phyloP scores from a whole-genome alignment of 2,888 invertebrate genomes.

The Galerucella calmariensis region DNA sequence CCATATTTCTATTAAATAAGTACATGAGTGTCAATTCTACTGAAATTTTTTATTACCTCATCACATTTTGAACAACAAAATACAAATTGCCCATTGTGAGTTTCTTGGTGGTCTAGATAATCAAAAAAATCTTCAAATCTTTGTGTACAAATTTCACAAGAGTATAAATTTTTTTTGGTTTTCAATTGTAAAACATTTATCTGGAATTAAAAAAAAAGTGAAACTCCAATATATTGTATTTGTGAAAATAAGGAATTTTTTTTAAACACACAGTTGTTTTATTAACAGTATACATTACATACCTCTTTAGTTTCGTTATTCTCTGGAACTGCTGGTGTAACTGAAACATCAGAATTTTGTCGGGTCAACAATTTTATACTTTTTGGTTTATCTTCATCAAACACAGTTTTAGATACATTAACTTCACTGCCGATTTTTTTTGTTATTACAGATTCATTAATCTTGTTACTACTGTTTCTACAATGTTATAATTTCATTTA shows the following conservation, averaged over 20 bases:
- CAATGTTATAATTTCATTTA: background rate
- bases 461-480: background rate
- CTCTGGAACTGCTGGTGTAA: background rate
- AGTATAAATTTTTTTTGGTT: slow-evolving; percentile 2
- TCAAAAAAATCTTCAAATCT: slow-evolving; percentile 51
- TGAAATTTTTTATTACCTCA: slow-evolving; percentile 38
- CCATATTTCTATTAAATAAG: too few species aligned
- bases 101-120: slow-evolving; percentile 52
- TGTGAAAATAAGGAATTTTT: background rate
- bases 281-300: background rate
- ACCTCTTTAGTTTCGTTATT: background rate
- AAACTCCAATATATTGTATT: too few species aligned
- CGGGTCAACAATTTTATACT: background rate
- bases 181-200: background rate
- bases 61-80: slow-evolving; percentile 52
- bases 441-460: background rate
- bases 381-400: background rate
- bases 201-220: background rate
- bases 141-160: slow-evolving; percentile 19
- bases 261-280: background rate
- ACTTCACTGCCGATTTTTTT: background rate
- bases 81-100: slow-evolving; percentile 47
- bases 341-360: background rate
- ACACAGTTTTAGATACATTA: background rate
- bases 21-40: too few species aligned